Conservation (phyloP, 2,113 vertebrate genomes). For the Hoplias malabaricus region DNA sequence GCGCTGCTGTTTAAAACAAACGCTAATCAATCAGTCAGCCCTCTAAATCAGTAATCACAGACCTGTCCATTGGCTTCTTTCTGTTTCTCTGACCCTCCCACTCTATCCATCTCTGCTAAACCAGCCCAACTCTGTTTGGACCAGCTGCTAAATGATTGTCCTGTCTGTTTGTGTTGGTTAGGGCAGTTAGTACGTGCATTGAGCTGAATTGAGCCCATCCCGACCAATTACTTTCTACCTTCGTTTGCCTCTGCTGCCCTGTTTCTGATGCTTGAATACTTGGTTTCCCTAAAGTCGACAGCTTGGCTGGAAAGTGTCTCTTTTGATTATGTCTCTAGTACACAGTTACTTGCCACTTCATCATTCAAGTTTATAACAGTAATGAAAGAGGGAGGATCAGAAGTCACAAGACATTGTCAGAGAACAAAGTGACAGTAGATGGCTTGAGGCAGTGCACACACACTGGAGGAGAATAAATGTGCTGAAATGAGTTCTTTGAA, state of each 20-base stretch:
- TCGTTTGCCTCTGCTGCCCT: background rate
- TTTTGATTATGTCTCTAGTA: background rate
- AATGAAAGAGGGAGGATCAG: background rate
- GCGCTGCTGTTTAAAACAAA: constrained; percentile 64
- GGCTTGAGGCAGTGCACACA: background rate
- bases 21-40: constrained; percentile 64
- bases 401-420: background rate
- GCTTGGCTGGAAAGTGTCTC: background rate
- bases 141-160: constrained; percentile 33
- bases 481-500: too few species aligned
- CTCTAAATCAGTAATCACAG: constrained; percentile 39
- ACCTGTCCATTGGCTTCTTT: constrained; percentile 10
- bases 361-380: background rate
- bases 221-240: constrained; percentile 18
- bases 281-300: background rate
- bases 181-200: constrained; percentile 6
- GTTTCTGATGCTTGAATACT: background rate
- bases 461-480: too few species aligned
- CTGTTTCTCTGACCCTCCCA: constrained; percentile 29
- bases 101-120: constrained; percentile 19
- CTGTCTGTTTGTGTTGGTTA: constrained; percentile 14
- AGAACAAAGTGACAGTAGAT: background rate
- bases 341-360: background rate
- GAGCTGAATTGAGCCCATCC: constrained; percentile 7
- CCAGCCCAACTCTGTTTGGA: constrained; percentile 42